phyloP scores from a whole-genome alignment of 2,113 vertebrate species.

The Lipotes vexillifer region DNA sequence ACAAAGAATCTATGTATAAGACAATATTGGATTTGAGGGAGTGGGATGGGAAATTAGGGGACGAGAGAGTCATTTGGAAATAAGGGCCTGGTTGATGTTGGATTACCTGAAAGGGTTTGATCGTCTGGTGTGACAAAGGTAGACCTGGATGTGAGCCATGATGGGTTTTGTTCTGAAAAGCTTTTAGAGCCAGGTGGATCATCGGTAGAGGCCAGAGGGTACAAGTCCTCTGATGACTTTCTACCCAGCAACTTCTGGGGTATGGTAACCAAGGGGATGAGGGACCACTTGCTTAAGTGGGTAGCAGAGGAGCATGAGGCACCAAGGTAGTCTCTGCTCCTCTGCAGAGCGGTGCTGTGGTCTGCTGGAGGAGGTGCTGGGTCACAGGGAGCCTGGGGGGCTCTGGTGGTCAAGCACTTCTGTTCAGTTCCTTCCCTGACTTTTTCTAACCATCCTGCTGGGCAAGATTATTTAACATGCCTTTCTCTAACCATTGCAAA shows the following conservation, averaged over 20 bases:
- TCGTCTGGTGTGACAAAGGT: neutral
- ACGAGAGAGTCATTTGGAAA: neutral
- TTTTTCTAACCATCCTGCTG: neutral
- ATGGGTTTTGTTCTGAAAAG: neutral
- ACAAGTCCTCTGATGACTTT: neutral
- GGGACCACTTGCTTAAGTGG: neutral
- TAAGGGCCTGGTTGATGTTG: neutral
- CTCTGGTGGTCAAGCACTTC: neutral
- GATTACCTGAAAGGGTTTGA: neutral
- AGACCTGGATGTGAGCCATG: neutral
- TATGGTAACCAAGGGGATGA: neutral
- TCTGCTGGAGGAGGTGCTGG: neutral
- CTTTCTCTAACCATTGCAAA: neutral
- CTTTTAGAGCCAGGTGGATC: neutral
- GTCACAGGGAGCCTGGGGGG: neutral
- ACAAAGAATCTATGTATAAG: neutral
- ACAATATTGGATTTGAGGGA: neutral
- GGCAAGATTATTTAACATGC: neutral
- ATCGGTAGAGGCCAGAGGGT: neutral
- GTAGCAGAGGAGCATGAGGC: neutral
- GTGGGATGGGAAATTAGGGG: neutral
- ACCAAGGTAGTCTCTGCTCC: neutral
- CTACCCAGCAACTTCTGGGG: neutral
- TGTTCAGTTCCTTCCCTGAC: neutral
- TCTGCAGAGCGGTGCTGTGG: neutral